Evolutionary conservation across 92 coral and sea anemone species (phyloP), one percentile per base, ranked within the genome.

Genomic region (Metridium senile): DNA sequence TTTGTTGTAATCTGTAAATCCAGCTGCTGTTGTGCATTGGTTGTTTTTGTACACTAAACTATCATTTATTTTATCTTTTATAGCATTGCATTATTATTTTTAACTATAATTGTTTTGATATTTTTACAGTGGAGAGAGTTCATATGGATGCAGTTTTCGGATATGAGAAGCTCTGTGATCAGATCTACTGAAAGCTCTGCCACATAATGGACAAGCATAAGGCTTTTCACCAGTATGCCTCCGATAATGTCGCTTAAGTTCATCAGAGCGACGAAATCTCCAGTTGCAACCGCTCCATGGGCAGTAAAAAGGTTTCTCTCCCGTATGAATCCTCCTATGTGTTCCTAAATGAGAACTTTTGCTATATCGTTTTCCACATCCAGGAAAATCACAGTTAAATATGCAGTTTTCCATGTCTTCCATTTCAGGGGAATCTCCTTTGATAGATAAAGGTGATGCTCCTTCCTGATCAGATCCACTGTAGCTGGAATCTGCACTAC

Each of bases 171-270:
- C 86, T 57, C 97, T 88, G 61, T 91, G 97, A 65, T 91, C 97
- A 22, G 97, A 91, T 29, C 97, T 89, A 72, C 97, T 91, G 72
- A 91, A 91, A 8, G 97, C 87, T 61, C 97, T 88, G 9, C 97
- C 97, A 76, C 97, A 91, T n/a, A 87, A 56, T n/a, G 97, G 97
- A 78, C 97, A 91, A 2, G 88, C 88, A 53, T 91, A 91, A 0
- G 97, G 97, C 57, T 88, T 91, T 46, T 91, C 97, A n/a, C 97
- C 97, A 11, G 97, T 91, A 47, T 91, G 97, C 68, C 97, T 67
- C 28, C 97, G 93, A 66, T 87, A 91, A 68, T 91, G 97, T 61
- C 97, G 82, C 63, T 91, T 91, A 53, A 91, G 88, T 66, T 91
- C 97, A 62, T 91, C 97, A 29, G 97, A 91, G 13, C 93, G 78